Conservation (phyloP, 2,888 invertebrate species). For the Cryptophagus acutangulus region DNA sequence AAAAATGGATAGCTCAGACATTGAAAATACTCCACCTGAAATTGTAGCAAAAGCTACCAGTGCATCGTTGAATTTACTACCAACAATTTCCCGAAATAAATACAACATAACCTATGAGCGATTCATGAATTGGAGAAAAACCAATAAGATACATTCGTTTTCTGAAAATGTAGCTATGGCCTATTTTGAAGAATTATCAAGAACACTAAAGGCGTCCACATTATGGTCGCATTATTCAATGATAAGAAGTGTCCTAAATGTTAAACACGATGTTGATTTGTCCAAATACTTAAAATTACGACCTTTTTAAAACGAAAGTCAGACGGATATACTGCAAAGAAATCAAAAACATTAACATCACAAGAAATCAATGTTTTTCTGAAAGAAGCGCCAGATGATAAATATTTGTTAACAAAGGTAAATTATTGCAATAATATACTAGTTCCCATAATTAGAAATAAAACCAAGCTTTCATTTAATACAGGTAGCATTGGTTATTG, state of each 20-base stretch:
- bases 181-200: conserved; percentile 10
- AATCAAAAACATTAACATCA: neutral
- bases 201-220: conserved; percentile 6
- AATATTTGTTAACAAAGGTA: neutral
- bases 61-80: no score
- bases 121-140: no score
- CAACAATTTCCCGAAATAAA: no score
- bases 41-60: no score
- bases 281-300: neutral
- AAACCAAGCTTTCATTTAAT: no score
- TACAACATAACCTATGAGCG: no score
- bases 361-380: neutral
- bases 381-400: neutral
- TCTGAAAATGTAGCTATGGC: conserved; percentile 9
- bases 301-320: neutral
- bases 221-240: conserved; percentile 13
- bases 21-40: no score
- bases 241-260: conserved; percentile 4
- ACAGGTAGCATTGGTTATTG: conserved; percentile 11
- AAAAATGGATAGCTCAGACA: no score
- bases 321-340: neutral
- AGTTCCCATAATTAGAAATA: neutral
- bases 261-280: conserved; percentile 1
- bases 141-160: no score
- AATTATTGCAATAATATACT: neutral